Conservation (phyloP, 1,140 invertebrate genomes). For the Marisa cornuarietis region DNA sequence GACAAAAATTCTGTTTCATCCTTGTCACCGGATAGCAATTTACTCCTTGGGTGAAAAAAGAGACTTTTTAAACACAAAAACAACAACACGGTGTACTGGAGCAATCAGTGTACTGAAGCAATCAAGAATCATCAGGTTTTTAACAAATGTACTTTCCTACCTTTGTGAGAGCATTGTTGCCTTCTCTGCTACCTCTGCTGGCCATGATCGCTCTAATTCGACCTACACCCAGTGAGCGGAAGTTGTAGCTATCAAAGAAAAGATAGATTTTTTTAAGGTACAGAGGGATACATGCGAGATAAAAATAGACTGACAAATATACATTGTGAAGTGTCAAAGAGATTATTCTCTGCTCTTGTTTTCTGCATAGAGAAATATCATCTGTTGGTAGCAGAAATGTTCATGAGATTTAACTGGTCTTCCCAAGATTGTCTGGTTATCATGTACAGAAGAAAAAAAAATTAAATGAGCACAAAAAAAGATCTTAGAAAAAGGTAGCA, state of each 20-base stretch:
- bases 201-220: constrained; percentile 60
- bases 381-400: not conserved
- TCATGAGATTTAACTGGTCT: too few relatives aligned
- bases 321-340: too few relatives aligned
- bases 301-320: too few relatives aligned
- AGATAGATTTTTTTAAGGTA: not conserved
- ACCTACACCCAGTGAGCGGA: constrained; percentile 60
- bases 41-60: too few relatives aligned
- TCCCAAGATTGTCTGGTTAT: not conserved
- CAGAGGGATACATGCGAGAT: too few relatives aligned
- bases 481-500: not conserved
- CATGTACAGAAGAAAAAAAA: not conserved
- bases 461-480: not conserved
- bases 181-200: constrained; percentile 66
- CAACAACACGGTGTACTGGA: too few relatives aligned
- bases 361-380: not conserved
- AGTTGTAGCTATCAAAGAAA: constrained; percentile 55
- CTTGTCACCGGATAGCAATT: too few relatives aligned
- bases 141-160: constrained; percentile 36
- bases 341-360: not conserved
- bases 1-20: too few relatives aligned
- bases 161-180: constrained; percentile 68
- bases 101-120: too few relatives aligned
- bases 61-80: too few relatives aligned
- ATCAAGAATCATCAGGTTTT: too few relatives aligned